Percentiles rank a stretch among this genome's conserved stretches.
These are phyloP conservation scores for Subanguina moxae DNA, from an alignment of 1,140 invertebrate genomes.

Conservation along the genomic window DNA sequence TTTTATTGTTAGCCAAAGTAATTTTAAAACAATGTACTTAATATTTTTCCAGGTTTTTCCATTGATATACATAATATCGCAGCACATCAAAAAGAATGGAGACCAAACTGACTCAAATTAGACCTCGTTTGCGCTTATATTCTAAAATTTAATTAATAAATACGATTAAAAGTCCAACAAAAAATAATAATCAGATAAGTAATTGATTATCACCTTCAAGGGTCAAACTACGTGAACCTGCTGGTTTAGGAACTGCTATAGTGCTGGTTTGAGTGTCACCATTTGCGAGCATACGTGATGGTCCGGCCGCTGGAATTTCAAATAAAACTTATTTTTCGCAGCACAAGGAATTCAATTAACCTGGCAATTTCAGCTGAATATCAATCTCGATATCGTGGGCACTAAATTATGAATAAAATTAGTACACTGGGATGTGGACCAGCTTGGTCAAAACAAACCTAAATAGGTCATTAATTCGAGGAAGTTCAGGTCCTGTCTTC, in stretches of 20 bases:
- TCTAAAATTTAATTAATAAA: not conserved
- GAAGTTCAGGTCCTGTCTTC: constrained; percentile 9
- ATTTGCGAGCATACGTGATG: constrained; percentile 9
- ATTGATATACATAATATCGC: too few species aligned
- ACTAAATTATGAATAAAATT: constrained; percentile 20
- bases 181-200: too few species aligned
- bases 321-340: not conserved
- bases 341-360: constrained; percentile 10
- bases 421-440: not conserved
- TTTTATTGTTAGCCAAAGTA: too few species aligned
- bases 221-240: constrained; percentile 22
- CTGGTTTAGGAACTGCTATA: constrained; percentile 6
- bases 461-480: constrained; percentile 6
- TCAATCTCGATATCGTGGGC: constrained; percentile 35
- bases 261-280: not conserved
- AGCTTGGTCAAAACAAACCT: too few species aligned
- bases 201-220: constrained; percentile 16
- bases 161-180: too few species aligned
- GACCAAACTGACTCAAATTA: not conserved
- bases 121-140: not conserved
- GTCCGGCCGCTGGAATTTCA: constrained; percentile 7
- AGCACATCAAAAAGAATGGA: not conserved
- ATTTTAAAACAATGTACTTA: too few species aligned
- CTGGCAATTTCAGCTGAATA: constrained; percentile 31
- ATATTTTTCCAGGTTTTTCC: too few species aligned